Conservation (phyloP, 2,888 invertebrate genomes). For the Apotomis capreana region DNA sequence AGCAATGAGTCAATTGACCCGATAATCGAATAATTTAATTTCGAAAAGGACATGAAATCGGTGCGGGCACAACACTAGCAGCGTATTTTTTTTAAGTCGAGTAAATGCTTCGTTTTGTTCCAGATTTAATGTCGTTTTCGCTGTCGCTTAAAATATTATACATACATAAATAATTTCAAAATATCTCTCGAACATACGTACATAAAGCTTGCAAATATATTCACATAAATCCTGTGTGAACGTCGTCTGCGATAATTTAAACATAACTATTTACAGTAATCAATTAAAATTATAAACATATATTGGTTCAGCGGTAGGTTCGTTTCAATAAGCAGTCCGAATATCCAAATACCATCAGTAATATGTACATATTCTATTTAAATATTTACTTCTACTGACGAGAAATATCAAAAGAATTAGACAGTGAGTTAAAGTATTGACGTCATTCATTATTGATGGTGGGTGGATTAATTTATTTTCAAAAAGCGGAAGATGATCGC, state of each 20-base stretch:
- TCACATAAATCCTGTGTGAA: slow-evolving; percentile 54
- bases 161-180: slow-evolving; percentile 71
- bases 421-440: slow-evolving; percentile 8
- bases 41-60: slow-evolving; percentile 68
- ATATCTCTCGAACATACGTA: slow-evolving; percentile 67
- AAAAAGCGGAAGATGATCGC: slow-evolving; percentile 7
- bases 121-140: slow-evolving; percentile 67
- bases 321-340: slow-evolving; percentile 21
- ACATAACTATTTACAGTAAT: slow-evolving; percentile 40
- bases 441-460: slow-evolving; percentile 2
- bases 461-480: neutral
- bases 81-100: slow-evolving; percentile 21
- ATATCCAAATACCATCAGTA: slow-evolving; percentile 17
- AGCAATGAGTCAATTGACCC: slow-evolving; percentile 66
- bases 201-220: slow-evolving; percentile 72
- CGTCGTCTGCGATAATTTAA: slow-evolving; percentile 57
- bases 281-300: slow-evolving; percentile 31
- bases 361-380: neutral
- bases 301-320: slow-evolving; percentile 33
- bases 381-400: neutral
- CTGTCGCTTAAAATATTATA: slow-evolving; percentile 60
- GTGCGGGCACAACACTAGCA: slow-evolving; percentile 46
- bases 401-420: neutral
- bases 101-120: slow-evolving; percentile 45
- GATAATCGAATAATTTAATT: slow-evolving; percentile 64